A percentile compares a stretch with the other conserved stretches of the same genome.
Evolutionary conservation across 53 echinoderm and acorn worm genomes (phyloP).

Genomic region (Zoroaster sp.): DNA sequence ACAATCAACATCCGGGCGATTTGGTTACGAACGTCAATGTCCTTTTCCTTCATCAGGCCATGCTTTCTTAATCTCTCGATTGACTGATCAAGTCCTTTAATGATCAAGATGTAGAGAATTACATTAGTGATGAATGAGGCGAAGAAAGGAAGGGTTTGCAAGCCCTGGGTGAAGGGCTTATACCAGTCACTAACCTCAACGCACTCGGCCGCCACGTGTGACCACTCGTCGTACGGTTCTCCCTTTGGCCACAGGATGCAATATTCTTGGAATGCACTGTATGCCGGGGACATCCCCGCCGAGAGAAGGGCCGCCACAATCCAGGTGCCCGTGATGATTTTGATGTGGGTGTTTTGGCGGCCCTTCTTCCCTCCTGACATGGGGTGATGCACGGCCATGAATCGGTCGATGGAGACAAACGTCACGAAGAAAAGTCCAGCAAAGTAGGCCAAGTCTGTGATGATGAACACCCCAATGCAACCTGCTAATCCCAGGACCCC

Average conservation of each 20-base stretch:
- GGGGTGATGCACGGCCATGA: conserved; percentile 71
- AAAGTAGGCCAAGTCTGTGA: conserved; percentile 68
- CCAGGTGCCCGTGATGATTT: conserved; percentile 56
- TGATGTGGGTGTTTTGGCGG: conserved; percentile 8
- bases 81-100: conserved; percentile 66
- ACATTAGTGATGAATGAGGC: conserved; percentile 64
- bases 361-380: conserved; percentile 36
- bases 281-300: conserved; percentile 57
- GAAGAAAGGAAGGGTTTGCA: conserved; percentile 71
- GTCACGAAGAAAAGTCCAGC: conserved; percentile 72
- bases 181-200: conserved; percentile 5
- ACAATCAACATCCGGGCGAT: conserved; percentile 81
- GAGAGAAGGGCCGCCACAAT: conserved; percentile 50
- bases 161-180: conserved; percentile 49
- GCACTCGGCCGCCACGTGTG: conserved; percentile 50
- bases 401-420: conserved; percentile 71
- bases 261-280: conserved; percentile 20
- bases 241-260: conserved; percentile 67
- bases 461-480: conserved; percentile 55
- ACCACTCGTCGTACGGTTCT: conserved; percentile 37
- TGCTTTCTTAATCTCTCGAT: conserved; percentile 62
- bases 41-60: conserved; percentile 67
- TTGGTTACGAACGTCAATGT: conserved; percentile 74
- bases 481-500: conserved; percentile 56
- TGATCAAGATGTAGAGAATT: conserved; percentile 66